Evolutionary conservation across 2,888 invertebrate species (phyloP), one percentile per base, ranked within the genome.

Genomic region (Tinea trinotella): DNA sequence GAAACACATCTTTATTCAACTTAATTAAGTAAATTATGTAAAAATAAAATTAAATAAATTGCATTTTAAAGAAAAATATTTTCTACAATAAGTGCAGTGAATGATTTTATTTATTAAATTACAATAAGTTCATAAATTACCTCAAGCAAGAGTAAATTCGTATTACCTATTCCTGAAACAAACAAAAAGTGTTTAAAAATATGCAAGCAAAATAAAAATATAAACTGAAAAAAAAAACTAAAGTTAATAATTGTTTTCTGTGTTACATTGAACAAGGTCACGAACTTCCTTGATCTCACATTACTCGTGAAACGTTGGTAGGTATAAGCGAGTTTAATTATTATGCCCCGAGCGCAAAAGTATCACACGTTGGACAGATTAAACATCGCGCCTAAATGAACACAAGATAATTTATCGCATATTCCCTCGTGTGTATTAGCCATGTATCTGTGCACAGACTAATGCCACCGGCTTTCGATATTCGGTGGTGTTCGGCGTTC

Each of bases 401-500:
- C 84, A 81, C 69, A 69, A 70, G 73, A 80, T 84, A 85, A 86
- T 84, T 85, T 86, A 86, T 82, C 71, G 76, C 70, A 71, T 76
- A 73, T 75, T 74, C 75, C 82, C 80, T 78, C 79, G 74, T 79
- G 82, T 83, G 83, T 84, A 84, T 85, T 84, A 84, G 84, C 84
- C 36, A 36, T 81, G 82, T 84, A 83, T 83, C 84, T 82, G 79
- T 12, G 17, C 35, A 30, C 17, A 44, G 40, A 54, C 78, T 85
- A 83, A 83, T 83, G 80, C 79, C 81, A 78, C 81, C 81, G 80
- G 82, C 80, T 78, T 83, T 82, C 85, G 85, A 83, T 83, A 82
- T 85, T 85, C 82, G 84, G 80, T 84, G 85, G 82, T 83, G 81
- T 85, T 85, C 82, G 84, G 80, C 69, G 77, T 72, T 76, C 79